Evolutionary conservation across 2,797 vertebrate species (phyloP).

Genomic region (Enteromius treurensis): DNA sequence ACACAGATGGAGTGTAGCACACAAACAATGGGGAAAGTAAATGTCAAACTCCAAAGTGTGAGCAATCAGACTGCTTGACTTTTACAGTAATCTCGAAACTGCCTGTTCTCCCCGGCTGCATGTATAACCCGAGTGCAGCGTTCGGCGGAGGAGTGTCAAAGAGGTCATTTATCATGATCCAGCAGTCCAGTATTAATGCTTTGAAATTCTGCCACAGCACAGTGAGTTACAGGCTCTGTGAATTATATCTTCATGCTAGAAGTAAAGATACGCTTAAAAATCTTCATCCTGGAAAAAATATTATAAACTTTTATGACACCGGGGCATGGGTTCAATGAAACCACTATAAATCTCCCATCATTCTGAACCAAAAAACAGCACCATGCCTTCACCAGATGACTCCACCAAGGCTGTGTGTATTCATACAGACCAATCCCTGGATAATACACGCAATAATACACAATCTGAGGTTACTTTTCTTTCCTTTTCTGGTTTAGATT

Average conservation of each 20-base stretch:
- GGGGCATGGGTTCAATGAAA: conserved; percentile 59
- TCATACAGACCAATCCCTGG: conserved; percentile 43
- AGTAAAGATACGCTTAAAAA: conserved; percentile 73
- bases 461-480: conserved; percentile 24
- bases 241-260: conserved; percentile 68
- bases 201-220: conserved; percentile 55
- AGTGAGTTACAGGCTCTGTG: conserved; percentile 65
- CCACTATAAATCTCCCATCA: conserved; percentile 65
- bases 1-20: conserved; percentile 46
- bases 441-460: background rate
- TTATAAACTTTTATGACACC: conserved; percentile 70
- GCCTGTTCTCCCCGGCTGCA: conserved; percentile 32
- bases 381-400: conserved; percentile 60
- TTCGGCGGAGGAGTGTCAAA: conserved; percentile 25
- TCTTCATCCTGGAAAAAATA: conserved; percentile 68
- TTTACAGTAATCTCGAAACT: conserved; percentile 41
- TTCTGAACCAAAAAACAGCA: conserved; percentile 42
- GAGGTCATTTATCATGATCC: conserved; percentile 49
- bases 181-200: conserved; percentile 59
- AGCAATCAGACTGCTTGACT: conserved; percentile 41
- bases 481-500: conserved; percentile 11
- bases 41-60: conserved; percentile 49
- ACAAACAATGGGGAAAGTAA: conserved; percentile 51
- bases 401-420: conserved; percentile 48
- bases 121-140: conserved; percentile 32